Conservation (phyloP, 2,888 invertebrate species). For the Drosophila mercatorum region DNA sequence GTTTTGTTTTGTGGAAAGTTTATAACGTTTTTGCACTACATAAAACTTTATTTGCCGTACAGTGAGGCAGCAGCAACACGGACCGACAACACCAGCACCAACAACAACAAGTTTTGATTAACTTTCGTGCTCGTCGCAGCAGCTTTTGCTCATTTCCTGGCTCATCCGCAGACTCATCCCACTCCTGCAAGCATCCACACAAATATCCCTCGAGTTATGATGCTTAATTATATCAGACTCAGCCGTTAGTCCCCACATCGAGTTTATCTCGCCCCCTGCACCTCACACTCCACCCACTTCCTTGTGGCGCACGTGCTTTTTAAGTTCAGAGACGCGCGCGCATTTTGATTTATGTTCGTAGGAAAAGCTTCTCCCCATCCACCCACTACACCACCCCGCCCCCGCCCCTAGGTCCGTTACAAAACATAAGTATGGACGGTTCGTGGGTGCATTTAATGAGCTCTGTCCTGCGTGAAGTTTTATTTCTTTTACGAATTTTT, state of each 20-base stretch:
- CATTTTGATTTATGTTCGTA: slow-evolving; percentile 59
- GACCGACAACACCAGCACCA: slow-evolving; percentile 6
- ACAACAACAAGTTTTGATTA: slow-evolving; percentile 64
- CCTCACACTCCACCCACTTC: background rate
- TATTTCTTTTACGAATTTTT: slow-evolving; percentile 58
- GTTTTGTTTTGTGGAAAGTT: slow-evolving; percentile 50
- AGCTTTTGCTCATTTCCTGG: slow-evolving; percentile 68
- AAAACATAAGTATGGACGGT: slow-evolving; percentile 38
- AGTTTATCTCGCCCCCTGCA: background rate
- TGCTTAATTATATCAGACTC: slow-evolving; percentile 71
- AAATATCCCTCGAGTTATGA: slow-evolving; percentile 75
- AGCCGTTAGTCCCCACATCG: slow-evolving; percentile 53
- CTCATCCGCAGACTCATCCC: slow-evolving; percentile 24
- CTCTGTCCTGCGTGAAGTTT: slow-evolving; percentile 23
- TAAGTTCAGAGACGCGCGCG: slow-evolving; percentile 59
- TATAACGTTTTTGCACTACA: slow-evolving; percentile 65
- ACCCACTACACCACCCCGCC: background rate
- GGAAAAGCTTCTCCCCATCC: slow-evolving; percentile 2
- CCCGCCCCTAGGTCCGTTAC: background rate
- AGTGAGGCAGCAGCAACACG: slow-evolving; percentile 20
- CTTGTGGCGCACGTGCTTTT: slow-evolving; percentile 64
- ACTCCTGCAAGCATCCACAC: slow-evolving; percentile 38
- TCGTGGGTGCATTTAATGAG: slow-evolving; percentile 60
- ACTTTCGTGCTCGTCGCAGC: slow-evolving; percentile 58
- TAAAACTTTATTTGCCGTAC: slow-evolving; percentile 60